Conservation (phyloP, 1,140 invertebrate species). For the Bombus huntii region DNA sequence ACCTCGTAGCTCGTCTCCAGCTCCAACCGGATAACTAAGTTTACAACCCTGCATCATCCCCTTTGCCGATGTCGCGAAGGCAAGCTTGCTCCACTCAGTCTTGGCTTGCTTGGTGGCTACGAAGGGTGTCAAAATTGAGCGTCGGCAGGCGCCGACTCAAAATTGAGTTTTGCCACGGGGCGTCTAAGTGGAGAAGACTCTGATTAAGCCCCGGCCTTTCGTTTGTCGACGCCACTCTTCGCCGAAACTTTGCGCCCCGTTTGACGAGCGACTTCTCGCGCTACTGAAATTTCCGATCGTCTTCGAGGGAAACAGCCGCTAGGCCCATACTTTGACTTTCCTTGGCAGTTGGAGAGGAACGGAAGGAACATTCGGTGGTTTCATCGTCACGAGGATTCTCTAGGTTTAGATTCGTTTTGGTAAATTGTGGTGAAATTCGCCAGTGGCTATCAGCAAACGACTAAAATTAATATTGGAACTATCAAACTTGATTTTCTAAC, state of each 20-base stretch:
- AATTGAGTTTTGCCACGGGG: slow-evolving; percentile 80
- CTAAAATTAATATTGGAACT: no score
- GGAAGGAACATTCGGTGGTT: neutral
- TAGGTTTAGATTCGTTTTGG: no score
- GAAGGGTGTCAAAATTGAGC: slow-evolving; percentile 81
- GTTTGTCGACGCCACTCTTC: slow-evolving; percentile 53
- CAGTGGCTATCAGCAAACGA: no score
- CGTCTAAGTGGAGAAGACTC: slow-evolving; percentile 78
- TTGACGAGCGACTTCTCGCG: slow-evolving; percentile 1
- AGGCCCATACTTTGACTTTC: neutral
- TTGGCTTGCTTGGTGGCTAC: slow-evolving; percentile 71
- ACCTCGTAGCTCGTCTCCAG: slow-evolving; percentile 46
- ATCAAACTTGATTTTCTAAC: no score
- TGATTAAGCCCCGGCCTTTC: slow-evolving; percentile 78
- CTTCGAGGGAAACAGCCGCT: neutral
- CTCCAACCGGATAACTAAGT: slow-evolving; percentile 78
- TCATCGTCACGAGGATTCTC: neutral
- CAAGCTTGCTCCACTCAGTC: slow-evolving; percentile 33
- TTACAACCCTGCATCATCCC: slow-evolving; percentile 64
- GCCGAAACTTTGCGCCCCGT: slow-evolving; percentile 27
- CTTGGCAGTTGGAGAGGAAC: neutral
- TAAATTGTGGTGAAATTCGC: no score
- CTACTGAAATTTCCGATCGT: neutral
- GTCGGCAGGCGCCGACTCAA: slow-evolving; percentile 76
- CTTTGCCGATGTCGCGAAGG: slow-evolving; percentile 7